These are phyloP conservation scores for Antheraea mylitta DNA, from an alignment of 1,140 invertebrate genomes.

Conservation along the genomic window DNA sequence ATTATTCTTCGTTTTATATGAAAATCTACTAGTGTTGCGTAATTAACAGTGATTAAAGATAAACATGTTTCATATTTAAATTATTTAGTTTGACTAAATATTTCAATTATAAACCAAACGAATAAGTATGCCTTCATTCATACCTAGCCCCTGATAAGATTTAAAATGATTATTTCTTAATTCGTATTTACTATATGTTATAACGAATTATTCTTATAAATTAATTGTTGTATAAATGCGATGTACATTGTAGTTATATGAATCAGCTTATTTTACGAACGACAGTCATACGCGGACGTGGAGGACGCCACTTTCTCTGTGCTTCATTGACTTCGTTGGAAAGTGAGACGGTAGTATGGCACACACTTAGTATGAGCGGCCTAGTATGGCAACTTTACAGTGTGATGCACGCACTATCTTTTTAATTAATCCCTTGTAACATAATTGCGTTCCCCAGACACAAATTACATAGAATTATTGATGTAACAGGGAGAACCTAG, in stretches of 20 bases:
- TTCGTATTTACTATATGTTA: background rate
- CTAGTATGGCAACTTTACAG: slow-evolving; percentile 7
- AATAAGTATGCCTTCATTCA: too few relatives aligned
- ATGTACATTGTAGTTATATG: slow-evolving; percentile 26
- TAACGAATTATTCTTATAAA: background rate
- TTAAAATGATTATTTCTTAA: too few relatives aligned
- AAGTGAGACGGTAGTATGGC: slow-evolving; percentile 62
- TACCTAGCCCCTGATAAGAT: too few relatives aligned
- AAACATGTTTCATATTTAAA: too few relatives aligned
- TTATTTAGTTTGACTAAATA: too few relatives aligned
- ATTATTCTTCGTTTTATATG: too few relatives aligned
- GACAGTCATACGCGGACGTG: slow-evolving; percentile 56
- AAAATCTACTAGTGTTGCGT: too few relatives aligned
- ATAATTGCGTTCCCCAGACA: too few relatives aligned
- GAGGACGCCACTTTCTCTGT: slow-evolving; percentile 71
- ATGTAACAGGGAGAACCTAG: too few relatives aligned
- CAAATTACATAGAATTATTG: too few relatives aligned
- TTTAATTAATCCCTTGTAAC: background rate
- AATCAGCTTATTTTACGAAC: slow-evolving; percentile 65
- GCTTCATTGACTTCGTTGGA: slow-evolving; percentile 72
- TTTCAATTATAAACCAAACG: too few relatives aligned
- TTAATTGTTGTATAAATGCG: background rate
- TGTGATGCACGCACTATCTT: background rate
- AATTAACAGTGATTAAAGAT: too few relatives aligned
- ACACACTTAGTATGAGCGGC: slow-evolving; percentile 25